phyloP scores from a whole-genome alignment of 2,113 vertebrate genomes.

The Urocolius indicus region DNA sequence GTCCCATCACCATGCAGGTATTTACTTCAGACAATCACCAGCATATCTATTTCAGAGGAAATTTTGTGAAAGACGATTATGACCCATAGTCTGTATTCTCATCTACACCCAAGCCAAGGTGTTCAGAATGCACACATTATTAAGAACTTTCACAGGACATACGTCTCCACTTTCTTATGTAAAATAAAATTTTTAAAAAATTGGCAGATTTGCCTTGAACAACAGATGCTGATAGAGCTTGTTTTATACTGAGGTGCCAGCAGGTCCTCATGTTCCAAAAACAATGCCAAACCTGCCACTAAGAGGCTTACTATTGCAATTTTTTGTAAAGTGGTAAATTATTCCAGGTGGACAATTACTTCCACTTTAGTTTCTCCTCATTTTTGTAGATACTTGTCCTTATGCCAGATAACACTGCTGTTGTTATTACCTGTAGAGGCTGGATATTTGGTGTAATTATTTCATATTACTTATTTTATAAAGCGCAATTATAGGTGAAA shows the following conservation, averaged over 20 bases:
- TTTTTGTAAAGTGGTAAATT: neutral
- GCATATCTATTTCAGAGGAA: too few species aligned
- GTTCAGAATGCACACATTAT: neutral
- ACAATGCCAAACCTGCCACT: neutral
- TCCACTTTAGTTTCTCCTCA: neutral
- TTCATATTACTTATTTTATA: neutral
- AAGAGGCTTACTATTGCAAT: neutral
- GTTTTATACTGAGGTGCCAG: neutral
- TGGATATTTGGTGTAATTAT: neutral
- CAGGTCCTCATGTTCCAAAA: neutral
- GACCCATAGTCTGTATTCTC: neutral
- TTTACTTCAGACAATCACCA: too few species aligned
- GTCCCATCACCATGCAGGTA: too few species aligned
- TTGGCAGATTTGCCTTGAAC: neutral
- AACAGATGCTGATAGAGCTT: neutral
- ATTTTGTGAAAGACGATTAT: too few species aligned
- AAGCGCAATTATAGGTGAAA: neutral
- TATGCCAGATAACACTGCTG: neutral
- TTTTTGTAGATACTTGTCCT: neutral
- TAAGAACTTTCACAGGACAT: neutral
- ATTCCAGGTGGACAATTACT: neutral
- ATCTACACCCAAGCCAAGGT: neutral
- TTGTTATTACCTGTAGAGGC: neutral
- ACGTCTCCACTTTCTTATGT: neutral
- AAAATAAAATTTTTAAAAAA: neutral